phyloP scores from a whole-genome alignment of 37 sponge, comb jelly and placozoan genomes.

The Haliclona indistincta region DNA sequence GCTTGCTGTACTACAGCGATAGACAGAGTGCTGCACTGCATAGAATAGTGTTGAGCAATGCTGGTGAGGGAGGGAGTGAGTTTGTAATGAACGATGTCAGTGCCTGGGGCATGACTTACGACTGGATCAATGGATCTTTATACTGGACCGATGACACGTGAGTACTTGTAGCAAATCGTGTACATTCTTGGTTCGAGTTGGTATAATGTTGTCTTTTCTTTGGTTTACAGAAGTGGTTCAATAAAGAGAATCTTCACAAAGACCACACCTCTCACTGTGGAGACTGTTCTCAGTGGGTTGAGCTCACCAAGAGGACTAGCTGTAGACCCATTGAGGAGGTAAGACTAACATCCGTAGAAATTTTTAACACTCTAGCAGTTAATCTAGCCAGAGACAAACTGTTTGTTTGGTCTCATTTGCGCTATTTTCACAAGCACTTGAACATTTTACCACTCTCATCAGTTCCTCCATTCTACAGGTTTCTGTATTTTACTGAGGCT shows the following conservation, averaged over 20 bases:
- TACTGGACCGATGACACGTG: conserved; percentile 72
- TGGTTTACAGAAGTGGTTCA: conserved; percentile 11
- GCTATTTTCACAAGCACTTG: background rate
- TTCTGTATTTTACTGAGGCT: conserved; percentile 45
- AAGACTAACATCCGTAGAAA: background rate
- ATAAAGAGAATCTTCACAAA: conserved; percentile 10
- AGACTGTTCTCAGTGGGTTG: conserved; percentile 17
- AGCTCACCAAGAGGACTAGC: conserved; percentile 28
- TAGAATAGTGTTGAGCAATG: conserved; percentile 26
- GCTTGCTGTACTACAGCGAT: conserved; percentile 49
- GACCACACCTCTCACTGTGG: background rate
- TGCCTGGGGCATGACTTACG: conserved; percentile 49
- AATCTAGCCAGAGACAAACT: background rate
- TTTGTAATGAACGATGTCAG: conserved; percentile 3
- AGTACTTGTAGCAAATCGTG: too few species aligned
- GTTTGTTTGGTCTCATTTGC: background rate
- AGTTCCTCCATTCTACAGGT: conserved; percentile 16
- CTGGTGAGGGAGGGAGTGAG: conserved; percentile 21
- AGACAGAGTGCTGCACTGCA: conserved; percentile 25
- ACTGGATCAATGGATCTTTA: conserved; percentile 34
- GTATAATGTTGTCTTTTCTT: background rate
- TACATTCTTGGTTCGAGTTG: too few species aligned
- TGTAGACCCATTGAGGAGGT: conserved; percentile 43
- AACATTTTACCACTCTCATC: background rate
- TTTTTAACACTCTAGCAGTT: background rate